These are phyloP conservation scores for Taenioides sp. DNA, from an alignment of 2,797 vertebrate genomes.

Conservation along the genomic window DNA sequence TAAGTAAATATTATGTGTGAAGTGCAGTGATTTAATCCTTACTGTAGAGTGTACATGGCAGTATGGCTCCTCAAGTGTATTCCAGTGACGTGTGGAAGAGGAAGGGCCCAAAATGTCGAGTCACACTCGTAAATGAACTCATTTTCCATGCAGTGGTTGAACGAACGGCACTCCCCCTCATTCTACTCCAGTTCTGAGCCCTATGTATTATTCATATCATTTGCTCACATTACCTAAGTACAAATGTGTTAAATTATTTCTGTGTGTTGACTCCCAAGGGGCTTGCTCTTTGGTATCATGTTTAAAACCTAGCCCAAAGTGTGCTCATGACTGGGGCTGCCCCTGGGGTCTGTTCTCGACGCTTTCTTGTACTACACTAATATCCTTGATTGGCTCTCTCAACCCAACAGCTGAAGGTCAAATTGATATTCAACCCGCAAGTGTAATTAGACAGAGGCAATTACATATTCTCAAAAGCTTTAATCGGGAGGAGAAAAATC, in stretches of 20 bases:
- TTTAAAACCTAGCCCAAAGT: conserved; percentile 79
- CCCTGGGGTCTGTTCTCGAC: conserved; percentile 85
- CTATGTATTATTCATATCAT: conserved; percentile 79
- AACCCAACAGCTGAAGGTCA: conserved; percentile 89
- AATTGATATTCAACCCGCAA: conserved; percentile 88
- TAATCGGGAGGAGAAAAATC: conserved; percentile 74
- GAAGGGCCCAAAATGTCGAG: conserved; percentile 63
- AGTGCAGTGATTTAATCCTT: conserved; percentile 28
- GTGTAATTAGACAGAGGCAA: conserved; percentile 84
- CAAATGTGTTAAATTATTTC: conserved; percentile 80
- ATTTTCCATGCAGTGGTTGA: conserved; percentile 38
- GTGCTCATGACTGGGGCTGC: conserved; percentile 83
- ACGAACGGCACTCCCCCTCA: conserved; percentile 36
- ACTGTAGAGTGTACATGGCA: conserved; percentile 28
- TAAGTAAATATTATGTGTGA: conserved; percentile 12
- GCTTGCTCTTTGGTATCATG: conserved; percentile 77
- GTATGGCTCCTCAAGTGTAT: conserved; percentile 60
- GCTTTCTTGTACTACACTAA: conserved; percentile 84
- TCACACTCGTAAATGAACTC: conserved; percentile 67
- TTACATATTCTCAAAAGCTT: conserved; percentile 80
- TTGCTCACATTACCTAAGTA: conserved; percentile 79
- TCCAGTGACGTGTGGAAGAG: conserved; percentile 40
- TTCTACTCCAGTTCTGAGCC: conserved; percentile 49
- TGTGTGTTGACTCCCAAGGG: conserved; percentile 74
- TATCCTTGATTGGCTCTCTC: conserved; percentile 89